Conservation (phyloP, 2,113 vertebrate species). For the Antennarius striatus region DNA sequence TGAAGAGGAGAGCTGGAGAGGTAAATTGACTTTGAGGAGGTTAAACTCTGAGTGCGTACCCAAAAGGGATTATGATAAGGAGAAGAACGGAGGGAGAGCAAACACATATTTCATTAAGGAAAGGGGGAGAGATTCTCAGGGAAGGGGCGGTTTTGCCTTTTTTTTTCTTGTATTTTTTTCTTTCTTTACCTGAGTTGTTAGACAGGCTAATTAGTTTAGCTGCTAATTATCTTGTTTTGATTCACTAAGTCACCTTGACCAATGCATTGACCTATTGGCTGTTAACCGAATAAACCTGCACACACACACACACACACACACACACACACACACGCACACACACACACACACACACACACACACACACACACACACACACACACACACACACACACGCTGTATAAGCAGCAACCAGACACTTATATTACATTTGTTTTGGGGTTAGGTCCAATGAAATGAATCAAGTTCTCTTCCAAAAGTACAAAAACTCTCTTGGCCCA, state of each 20-base stretch:
- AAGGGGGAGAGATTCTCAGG: slow-evolving; percentile 27
- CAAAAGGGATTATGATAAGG: slow-evolving; percentile 73
- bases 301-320: neutral
- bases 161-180: slow-evolving; percentile 1
- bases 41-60: slow-evolving; percentile 70
- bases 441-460: slow-evolving; percentile 58
- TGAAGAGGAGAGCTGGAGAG: slow-evolving; percentile 28
- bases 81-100: slow-evolving; percentile 61
- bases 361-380: neutral
- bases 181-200: slow-evolving; percentile 47
- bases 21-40: slow-evolving; percentile 76
- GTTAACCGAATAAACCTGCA: slow-evolving; percentile 46
- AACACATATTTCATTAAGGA: slow-evolving; percentile 71
- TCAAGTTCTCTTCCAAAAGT: slow-evolving; percentile 53
- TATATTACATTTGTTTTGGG: slow-evolving; percentile 65
- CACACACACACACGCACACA: slow-evolving; percentile 1
- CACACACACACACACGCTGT: slow-evolving; percentile 15
- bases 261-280: slow-evolving; percentile 46
- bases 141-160: slow-evolving; percentile 28
- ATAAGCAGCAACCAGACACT: slow-evolving; percentile 53
- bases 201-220: slow-evolving; percentile 71
- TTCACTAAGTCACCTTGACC: slow-evolving; percentile 73
- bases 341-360: neutral
- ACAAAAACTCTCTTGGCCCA: slow-evolving; percentile 31
- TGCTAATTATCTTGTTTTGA: slow-evolving; percentile 72